Evolutionary conservation across 2,797 vertebrate species (phyloP).

Genomic region (Notolepis coatsorum): DNA sequence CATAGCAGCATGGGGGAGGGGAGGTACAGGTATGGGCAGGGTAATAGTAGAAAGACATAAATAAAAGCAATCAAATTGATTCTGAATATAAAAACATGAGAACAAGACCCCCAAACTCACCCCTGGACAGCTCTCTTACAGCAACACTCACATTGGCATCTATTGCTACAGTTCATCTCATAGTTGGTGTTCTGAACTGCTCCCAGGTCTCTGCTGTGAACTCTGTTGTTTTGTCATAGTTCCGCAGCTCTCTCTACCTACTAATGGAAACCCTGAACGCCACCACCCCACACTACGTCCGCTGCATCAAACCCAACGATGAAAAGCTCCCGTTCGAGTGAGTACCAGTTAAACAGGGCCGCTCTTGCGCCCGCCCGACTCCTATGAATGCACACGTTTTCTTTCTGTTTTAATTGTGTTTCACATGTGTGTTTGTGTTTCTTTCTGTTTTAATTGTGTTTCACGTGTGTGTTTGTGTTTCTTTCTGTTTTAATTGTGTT

Average conservation of each 20-base stretch:
- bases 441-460: neutral
- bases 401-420: too few species aligned
- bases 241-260: constrained; percentile 91
- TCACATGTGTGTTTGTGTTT: neutral
- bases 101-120: too few species aligned
- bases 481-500: neutral
- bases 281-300: constrained; percentile 96
- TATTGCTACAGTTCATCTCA: too few species aligned
- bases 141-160: too few species aligned
- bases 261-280: constrained; percentile 96
- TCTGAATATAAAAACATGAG: too few species aligned
- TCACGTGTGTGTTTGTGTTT: neutral
- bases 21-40: too few species aligned
- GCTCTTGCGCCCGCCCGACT: neutral
- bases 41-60: too few species aligned
- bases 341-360: constrained; percentile 62
- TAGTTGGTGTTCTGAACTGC: too few species aligned
- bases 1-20: too few species aligned
- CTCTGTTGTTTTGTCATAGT: constrained; percentile 75
- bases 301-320: constrained; percentile 98
- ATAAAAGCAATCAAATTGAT: too few species aligned
- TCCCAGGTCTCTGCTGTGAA: neutral
- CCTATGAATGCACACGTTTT: too few species aligned
- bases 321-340: constrained; percentile 94
- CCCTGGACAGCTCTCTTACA: too few species aligned